Evolutionary conservation across 1,140 invertebrate genomes (phyloP), one percentile per base, ranked within the genome.

Genomic region (Panagrolaimus sp.): DNA sequence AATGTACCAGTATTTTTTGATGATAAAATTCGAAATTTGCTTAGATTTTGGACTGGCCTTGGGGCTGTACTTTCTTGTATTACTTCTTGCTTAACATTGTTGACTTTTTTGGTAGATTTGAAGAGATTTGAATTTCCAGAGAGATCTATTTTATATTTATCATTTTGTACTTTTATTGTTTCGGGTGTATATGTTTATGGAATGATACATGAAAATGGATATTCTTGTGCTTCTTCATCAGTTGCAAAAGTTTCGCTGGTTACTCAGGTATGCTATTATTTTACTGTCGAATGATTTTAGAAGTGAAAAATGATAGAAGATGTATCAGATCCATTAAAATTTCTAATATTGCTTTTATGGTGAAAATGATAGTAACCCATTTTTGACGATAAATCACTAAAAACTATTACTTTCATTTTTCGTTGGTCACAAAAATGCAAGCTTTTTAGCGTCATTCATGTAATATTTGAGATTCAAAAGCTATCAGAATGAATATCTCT

Each of bases 141-240:
- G 84, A 86, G 95, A 70, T 93, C 95, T 0, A 97, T 99, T 71
- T 94, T 98, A 72, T 97, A 96, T 84, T 86, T 99, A 67, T 93
- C 93, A 23, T 88, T 96, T n/a, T 98, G 96, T 83, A 97, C 96
- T 84, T 86, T 95, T 57, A 91, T 96, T 87, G 92, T 98, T 42
- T 91, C 92, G 61, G 85, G 91, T 72, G 90, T 90, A 38, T 98
- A 96, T 85, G 89, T 96, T 38, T 89, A 94, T 65, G 92, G 92
- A n/a, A 90, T 92, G 85, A 87, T 89, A 64, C 88, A 91, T 38
- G 87, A 63, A 38, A 38, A 38, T 38, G 38, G 51, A n/a, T 51
- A 61, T 61, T 25, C 38, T 13, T 42, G 57, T 67, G 48, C 25
- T 0, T 3, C 11, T 14, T 63, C 63, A 23, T 62, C 70, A 1